Percentiles rank a stretch among this genome's conserved stretches.
Evolutionary conservation across 2,888 invertebrate species (phyloP).

Genomic region (Pediacus dermestoides): DNA sequence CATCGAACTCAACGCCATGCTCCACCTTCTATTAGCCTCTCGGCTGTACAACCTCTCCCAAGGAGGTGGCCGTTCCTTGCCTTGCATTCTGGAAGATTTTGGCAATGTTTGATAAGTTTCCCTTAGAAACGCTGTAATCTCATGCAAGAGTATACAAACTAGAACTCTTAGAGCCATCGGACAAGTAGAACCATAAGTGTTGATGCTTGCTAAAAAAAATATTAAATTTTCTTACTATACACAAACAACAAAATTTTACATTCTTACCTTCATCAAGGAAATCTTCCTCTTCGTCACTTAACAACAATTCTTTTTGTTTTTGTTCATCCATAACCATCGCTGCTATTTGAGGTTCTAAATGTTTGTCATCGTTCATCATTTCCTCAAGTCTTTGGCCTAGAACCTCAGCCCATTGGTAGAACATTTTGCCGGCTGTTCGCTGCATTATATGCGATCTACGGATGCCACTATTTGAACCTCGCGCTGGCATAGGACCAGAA

Average conservation of each 20-base stretch:
- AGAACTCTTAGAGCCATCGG: constrained; percentile 85
- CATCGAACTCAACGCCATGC: constrained; percentile 93
- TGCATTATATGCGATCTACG: constrained; percentile 68
- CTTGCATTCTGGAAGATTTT: constrained; percentile 49
- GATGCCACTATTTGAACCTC: background rate
- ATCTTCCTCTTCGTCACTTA: constrained; percentile 93
- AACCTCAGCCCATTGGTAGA: constrained; percentile 91
- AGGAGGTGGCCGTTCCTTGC: constrained; percentile 76
- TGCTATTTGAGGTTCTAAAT: constrained; percentile 64
- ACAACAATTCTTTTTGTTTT: constrained; percentile 72
- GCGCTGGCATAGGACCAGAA: constrained; percentile 58
- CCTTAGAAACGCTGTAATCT: constrained; percentile 94
- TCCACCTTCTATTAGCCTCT: constrained; percentile 89
- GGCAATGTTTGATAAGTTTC: constrained; percentile 91
- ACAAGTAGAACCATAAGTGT: constrained; percentile 71
- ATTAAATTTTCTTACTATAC: constrained; percentile 7
- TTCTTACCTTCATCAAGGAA: constrained; percentile 87
- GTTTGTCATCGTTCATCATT: constrained; percentile 77
- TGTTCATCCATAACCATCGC: constrained; percentile 69
- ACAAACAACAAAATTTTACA: background rate
- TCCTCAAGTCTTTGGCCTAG: constrained; percentile 84
- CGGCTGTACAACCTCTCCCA: constrained; percentile 79
- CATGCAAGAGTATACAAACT: constrained; percentile 91
- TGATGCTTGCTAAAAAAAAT: constrained; percentile 50
- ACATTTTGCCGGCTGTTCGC: constrained; percentile 91